Base-by-base conservation (phyloP, 2,113 vertebrate species). In the Drymodes brunneopygia region DNA sequence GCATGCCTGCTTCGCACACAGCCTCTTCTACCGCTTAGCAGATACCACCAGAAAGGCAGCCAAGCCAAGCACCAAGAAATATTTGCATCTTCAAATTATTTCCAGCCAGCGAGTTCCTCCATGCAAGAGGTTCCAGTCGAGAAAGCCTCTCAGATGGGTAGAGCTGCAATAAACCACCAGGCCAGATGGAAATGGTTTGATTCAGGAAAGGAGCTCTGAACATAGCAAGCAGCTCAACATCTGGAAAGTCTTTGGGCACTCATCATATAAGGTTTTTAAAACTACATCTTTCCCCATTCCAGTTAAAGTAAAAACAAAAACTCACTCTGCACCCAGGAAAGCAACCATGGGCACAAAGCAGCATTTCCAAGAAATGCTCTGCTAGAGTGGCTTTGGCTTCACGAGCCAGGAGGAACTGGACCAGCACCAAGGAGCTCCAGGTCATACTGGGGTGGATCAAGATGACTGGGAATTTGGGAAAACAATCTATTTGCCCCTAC, bases 101-200 rank as follows among this genome's bases (percentile, higher is more conserved):
- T 96, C 88, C 93, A 96, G 93, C 80, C 90, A 93, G 64, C n/a
- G 2, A 20, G 69, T 14, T 84, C 80, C 93, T 80, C 87, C 12
- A 15, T 42, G 90, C 31, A 20, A 94, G 90, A 69, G 53, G 66
- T 60, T 91, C 79, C 70, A 88, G 75, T 67, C 22, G 33, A 96
- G 74, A 86, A 94, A 86, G 79, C 47, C 74, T 89, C 62, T 73
- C 86, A 65, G 50, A 97, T 11, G 71, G 82, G 84, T 8, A 85
- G 86, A 80, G 62, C 5, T 90, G 94, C 91, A 95, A 87, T 87
- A 94, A 96, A 97, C 51, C 75, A 40, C 65, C 64, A 89, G 80
- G 58, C 80, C 95, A 97, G 90, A 93, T 92, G 94, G 96, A 96
- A 97, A 95, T 47, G 33, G 85, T 95, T 93, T 94, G 75, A n/a